Evolutionary conservation across 2,113 vertebrate genomes (phyloP), one percentile per base, ranked within the genome.

Genomic region (Oncorhynchus keta): DNA sequence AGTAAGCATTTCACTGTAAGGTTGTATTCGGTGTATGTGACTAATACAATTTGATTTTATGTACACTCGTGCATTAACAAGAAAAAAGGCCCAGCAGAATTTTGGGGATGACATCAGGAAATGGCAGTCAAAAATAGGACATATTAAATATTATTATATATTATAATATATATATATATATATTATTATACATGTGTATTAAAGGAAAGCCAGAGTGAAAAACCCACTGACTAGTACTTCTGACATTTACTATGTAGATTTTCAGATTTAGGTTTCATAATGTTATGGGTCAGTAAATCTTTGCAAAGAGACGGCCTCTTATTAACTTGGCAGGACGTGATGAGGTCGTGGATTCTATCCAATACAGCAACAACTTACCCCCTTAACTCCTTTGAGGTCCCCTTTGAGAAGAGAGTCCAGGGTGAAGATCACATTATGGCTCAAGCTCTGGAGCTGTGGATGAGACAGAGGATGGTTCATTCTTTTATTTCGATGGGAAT

Each of bases 401-500:
- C 95, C 95, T 92, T 96, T 97, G 69, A 97, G 88, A 73, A 97
- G 92, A 51, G 95, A 96, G 89, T 97, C 95, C 94, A 97, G 88
- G 61, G 95, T 96, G 90, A 96, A 96, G 90, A 96, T 96, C 84
- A 97, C 95, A 92, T 97, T 97, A 92, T 97, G 95, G 90, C 94
- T 97, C 90, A 97, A 91, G 49, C 92, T 95, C 83, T 97, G 95
- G 75, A 96, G 94, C 95, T 96, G 84, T 76, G 28, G 51, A 30
- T 74, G 67, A 84, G 77, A 77, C 3, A 76, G 26, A 61, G 59
- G 7, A n/a, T 26, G 2, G 45, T 14, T 70, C 12, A 24, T 22
- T 70, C 5, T 24, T 7, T 11, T 62, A 7, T 62, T 62, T 62
- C 18, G 4, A 55, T 13, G 51, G 51, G 16, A 45, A 9, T 18